phyloP scores from a whole-genome alignment of 2,888 invertebrate species.

The Cephus rjabovi region DNA sequence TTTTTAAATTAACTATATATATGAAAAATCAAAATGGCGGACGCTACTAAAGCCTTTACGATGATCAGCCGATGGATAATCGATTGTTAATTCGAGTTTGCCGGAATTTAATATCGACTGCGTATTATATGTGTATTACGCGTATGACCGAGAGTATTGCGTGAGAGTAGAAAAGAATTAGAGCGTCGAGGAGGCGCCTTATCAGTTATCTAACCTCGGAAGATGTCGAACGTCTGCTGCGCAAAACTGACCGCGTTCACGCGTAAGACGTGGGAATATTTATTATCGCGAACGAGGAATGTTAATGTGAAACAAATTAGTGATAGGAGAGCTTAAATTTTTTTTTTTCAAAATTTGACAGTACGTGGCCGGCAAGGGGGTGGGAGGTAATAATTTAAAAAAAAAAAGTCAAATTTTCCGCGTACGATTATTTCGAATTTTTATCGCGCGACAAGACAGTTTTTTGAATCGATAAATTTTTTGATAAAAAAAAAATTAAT shows the following conservation, averaged over 20 bases:
- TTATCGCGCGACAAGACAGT: too few relatives aligned
- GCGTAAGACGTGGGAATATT: neutral
- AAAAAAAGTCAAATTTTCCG: too few relatives aligned
- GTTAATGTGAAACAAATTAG: neutral
- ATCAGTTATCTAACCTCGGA: neutral
- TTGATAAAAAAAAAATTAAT: too few relatives aligned
- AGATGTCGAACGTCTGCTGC: neutral
- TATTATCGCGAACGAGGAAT: neutral
- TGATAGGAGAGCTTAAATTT: too few relatives aligned
- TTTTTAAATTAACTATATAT: neutral
- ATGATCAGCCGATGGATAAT: neutral
- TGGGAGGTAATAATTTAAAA: too few relatives aligned
- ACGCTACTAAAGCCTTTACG: neutral
- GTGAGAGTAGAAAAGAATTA: neutral
- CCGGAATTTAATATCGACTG: neutral
- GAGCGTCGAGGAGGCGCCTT: neutral
- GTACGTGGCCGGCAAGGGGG: rapidly evolving
- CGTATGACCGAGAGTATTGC: neutral
- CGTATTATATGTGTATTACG: neutral
- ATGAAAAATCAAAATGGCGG: neutral
- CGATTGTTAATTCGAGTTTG: neutral
- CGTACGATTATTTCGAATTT: too few relatives aligned
- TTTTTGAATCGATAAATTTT: too few relatives aligned
- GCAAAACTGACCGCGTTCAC: neutral
- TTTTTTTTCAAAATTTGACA: too few relatives aligned